Evolutionary conservation across 2,113 vertebrate species (phyloP), one percentile per base, ranked within the genome.

Genomic region (Indicator indicator): DNA sequence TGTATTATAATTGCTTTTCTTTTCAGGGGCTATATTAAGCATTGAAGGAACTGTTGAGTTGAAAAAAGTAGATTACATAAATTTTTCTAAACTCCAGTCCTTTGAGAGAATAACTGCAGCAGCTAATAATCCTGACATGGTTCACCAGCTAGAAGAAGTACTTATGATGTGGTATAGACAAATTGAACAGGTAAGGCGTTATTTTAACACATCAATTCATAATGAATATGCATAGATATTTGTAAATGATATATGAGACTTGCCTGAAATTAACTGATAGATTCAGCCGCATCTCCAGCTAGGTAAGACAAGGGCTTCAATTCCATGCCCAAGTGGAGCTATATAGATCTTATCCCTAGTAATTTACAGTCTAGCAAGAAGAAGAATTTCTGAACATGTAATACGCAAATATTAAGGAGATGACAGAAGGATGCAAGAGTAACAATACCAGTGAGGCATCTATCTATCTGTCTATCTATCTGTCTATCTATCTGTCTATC

Each of bases 151-250:
- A 16, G 98, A 99, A 71, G 97, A 98, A 18, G 94, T 97, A 65
- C 93, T 99, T 86, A 98, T 96, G 97, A 90, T 97, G 30, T 99
- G 98, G 98, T 98, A 97, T 89, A 98, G 95, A 63, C 98, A 99
- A 97, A 98, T 99, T 17, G 98, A 99, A 71, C 95, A 95, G 97
- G 98, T 98, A 95, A 68, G 77, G 64, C 72, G 56, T 73, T 70
- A 4, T 60, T 78, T 83, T 88, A 83, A 73, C 6, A 17, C 14
- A 46, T 65, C 19, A 26, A 4, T 68, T 18, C 36, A 62, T 18
- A 12, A 44, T 21, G 30, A 74, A 63, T 72, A 72, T 44, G n/a
- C 20, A 30, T 71, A 33, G 20, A 24, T 90, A 54, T 54, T 80
- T 74, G 21, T 46, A 71, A 75, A 71, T 52, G 3, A 38, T 40